Conservation (phyloP, 2,888 invertebrate genomes). For the Zaprionus bogoriensis region DNA sequence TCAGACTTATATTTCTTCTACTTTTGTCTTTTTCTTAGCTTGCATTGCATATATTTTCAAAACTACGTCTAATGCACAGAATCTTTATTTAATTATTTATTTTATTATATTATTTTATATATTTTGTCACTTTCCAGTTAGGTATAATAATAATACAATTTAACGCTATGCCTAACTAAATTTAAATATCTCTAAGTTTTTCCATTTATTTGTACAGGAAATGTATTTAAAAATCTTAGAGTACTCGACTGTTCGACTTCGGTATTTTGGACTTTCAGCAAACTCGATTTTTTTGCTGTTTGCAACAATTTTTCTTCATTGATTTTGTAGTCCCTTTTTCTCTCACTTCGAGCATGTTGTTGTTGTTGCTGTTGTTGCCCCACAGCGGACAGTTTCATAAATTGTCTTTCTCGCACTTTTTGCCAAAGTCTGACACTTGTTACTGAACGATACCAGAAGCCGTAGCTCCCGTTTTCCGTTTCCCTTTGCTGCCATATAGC, state of each 20-base stretch:
- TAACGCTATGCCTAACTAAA: too few relatives aligned
- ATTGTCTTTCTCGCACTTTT: slow-evolving; percentile 58
- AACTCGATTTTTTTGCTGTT: slow-evolving; percentile 14
- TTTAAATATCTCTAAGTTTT: too few relatives aligned
- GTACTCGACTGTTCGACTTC: slow-evolving; percentile 20
- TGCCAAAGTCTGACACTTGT: slow-evolving; percentile 61
- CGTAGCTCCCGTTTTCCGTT: background rate
- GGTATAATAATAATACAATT: too few relatives aligned
- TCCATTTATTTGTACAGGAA: background rate
- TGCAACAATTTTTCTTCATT: slow-evolving; percentile 67
- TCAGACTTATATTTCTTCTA: too few relatives aligned
- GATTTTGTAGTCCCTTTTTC: slow-evolving; percentile 45
- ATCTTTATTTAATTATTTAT: too few relatives aligned
- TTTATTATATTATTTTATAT: too few relatives aligned
- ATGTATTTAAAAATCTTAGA: background rate
- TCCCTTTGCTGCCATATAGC: background rate
- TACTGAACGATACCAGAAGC: slow-evolving; percentile 56
- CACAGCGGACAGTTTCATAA: slow-evolving; percentile 61
- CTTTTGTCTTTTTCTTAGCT: too few relatives aligned
- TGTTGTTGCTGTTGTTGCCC: slow-evolving; percentile 35
- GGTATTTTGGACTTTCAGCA: background rate
- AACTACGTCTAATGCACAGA: too few relatives aligned
- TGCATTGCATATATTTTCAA: too few relatives aligned
- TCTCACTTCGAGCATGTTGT: slow-evolving; percentile 22
- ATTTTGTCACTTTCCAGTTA: too few relatives aligned